These are phyloP conservation scores for Tryphoninae sp. DNA, from an alignment of 2,888 invertebrate species.

Conservation along the genomic window DNA sequence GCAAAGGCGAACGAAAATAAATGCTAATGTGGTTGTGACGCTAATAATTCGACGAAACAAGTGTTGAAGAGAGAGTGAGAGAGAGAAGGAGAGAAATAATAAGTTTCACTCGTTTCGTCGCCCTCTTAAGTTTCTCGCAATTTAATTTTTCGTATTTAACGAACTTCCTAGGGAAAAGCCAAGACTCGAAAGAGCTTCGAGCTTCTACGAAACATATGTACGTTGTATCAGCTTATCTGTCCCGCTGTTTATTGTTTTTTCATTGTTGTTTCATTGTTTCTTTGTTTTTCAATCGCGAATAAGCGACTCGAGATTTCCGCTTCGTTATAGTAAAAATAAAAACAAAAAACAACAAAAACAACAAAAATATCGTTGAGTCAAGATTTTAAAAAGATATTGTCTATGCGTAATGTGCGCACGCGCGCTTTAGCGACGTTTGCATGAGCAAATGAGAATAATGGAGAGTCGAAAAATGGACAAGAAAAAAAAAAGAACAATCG, in stretches of 20 bases:
- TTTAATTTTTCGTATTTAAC: constrained; percentile 5
- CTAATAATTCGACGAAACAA: constrained; percentile 1
- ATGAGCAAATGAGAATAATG: constrained; percentile 15
- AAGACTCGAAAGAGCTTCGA: background rate
- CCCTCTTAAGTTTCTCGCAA: background rate
- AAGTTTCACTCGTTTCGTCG: no score
- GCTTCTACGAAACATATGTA: background rate
- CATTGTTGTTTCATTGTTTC: no score
- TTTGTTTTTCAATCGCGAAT: constrained; percentile 19
- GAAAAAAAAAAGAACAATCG: background rate
- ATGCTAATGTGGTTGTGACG: constrained; percentile 42
- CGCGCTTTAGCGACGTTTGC: constrained; percentile 37
- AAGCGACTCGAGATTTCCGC: constrained; percentile 15
- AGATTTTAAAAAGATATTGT: constrained; percentile 25
- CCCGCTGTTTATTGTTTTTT: background rate
- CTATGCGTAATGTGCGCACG: constrained; percentile 27
- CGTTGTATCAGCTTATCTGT: constrained; percentile 8
- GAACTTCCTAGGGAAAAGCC: background rate
- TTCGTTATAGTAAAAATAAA: background rate
- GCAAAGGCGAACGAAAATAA: background rate
- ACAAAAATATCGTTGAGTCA: constrained; percentile 7
- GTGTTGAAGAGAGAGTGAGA: no score
- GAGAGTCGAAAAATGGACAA: background rate
- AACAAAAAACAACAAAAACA: background rate
- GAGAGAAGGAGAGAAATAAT: no score